These are phyloP conservation scores for Hystrix cristata DNA, from an alignment of 2,113 vertebrate species.

Conservation along the genomic window DNA sequence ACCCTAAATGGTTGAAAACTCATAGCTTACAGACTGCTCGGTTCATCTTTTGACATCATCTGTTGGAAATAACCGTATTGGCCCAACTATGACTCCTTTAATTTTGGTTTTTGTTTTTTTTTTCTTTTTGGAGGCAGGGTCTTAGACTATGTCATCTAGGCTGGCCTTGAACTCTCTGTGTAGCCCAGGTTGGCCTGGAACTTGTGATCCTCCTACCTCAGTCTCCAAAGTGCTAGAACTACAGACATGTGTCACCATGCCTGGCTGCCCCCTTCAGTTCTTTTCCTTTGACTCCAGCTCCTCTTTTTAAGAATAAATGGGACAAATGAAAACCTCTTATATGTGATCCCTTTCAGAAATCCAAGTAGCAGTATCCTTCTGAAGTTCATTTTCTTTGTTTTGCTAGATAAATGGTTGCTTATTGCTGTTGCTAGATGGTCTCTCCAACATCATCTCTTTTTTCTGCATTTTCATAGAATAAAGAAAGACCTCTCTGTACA, in stretches of 20 bases:
- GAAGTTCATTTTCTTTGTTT: conserved; percentile 21
- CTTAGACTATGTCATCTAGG: neutral
- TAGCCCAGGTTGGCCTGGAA: neutral
- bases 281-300: neutral
- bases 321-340: neutral
- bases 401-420: neutral
- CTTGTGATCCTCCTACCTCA: neutral
- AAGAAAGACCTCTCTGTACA: neutral
- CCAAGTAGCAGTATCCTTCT: neutral
- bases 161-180: neutral
- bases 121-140: neutral
- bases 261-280: neutral
- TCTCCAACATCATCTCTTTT: neutral
- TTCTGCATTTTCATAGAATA: neutral
- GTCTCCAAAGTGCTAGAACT: neutral
- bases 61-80: neutral
- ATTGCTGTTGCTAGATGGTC: neutral
- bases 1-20: neutral
- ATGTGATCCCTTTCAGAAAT: neutral
- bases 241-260: neutral
- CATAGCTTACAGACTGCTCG: neutral
- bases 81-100: neutral
- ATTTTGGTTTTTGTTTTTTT: neutral
- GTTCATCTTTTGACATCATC: neutral
- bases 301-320: neutral